Evolutionary conservation across 2,888 invertebrate genomes (phyloP), one percentile per base, ranked within the genome.

Genomic region (Pristionchus arcanus): DNA sequence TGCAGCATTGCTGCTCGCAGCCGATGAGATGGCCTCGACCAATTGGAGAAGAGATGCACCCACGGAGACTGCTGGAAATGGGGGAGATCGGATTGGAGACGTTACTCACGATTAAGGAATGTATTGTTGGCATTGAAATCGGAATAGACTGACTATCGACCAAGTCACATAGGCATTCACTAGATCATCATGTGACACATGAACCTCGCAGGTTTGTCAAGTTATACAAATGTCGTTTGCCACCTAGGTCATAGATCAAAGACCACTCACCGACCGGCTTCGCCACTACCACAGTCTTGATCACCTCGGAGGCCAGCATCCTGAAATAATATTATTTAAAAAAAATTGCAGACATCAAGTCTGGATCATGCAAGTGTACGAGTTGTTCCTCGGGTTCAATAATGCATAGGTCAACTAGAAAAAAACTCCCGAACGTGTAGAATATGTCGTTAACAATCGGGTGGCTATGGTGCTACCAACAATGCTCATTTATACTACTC

Each of bases 1-100:
- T 21, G 93, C 93, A 0, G 92, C 91, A 28, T 91, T 91, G 71
- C 89, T 91, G 68, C 66, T 91, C 0, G 91, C 91, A 13, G 91
- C 68, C 9, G 91, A 90, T 5, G 90, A 90, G 89, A 93, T 92
- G 5, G 91, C 87, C 55, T 92, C 91, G 53, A 93, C 42, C 87
- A 87, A 31, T 53, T 87, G 87, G 21, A 66, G 71, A 1, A 87
- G 87, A 16, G 87, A 71, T 0, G 68, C 49, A 19, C 87, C 87
- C 11, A 87, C 87, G n/a, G 68, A 53, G 87, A 66, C 68, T 25
- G 16, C 87, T 68, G 87, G 21, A 42, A 86, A 25, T 7, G 25
- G 21, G 25, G 9, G 49, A 21, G 55, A 21, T 3, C 21, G 55
- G 55, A 13, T 49, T 55, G 55, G 21, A 21, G 21, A 55, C 2